These are phyloP conservation scores for Thecophora atra DNA, from an alignment of 2,888 invertebrate species.

Conservation along the genomic window DNA sequence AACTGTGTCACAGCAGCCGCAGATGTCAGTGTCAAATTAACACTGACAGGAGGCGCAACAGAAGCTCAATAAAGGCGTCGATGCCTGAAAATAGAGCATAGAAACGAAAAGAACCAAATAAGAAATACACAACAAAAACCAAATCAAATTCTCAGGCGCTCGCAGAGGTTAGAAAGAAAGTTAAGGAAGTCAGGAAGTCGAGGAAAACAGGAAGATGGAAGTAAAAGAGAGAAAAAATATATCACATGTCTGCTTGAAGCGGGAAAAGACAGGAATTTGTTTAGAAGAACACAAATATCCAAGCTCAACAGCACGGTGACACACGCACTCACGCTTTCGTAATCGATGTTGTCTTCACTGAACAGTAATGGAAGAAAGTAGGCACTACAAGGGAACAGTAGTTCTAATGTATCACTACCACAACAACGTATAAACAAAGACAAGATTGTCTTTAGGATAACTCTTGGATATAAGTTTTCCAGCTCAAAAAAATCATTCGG, in stretches of 20 bases:
- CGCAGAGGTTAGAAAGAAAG: constrained; percentile 46
- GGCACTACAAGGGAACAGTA: too few relatives aligned
- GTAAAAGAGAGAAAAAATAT: too few relatives aligned
- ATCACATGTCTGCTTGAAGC: neutral
- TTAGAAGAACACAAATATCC: neutral
- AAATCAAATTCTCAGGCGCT: constrained; percentile 35
- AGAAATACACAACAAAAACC: constrained; percentile 48
- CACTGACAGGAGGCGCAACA: constrained; percentile 50
- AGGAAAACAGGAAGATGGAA: too few relatives aligned
- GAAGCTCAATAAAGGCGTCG: neutral
- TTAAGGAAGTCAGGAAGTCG: constrained; percentile 35
- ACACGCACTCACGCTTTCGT: too few relatives aligned
- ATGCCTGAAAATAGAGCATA: constrained; percentile 22
- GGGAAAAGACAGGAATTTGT: neutral
- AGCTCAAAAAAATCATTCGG: too few relatives aligned
- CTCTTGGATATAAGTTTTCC: too few relatives aligned
- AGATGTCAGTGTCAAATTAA: constrained; percentile 53
- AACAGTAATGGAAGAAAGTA: too few relatives aligned
- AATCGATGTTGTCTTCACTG: too few relatives aligned
- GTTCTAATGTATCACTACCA: too few relatives aligned
- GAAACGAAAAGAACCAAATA: constrained; percentile 40
- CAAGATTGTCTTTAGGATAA: too few relatives aligned
- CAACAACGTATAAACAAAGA: too few relatives aligned
- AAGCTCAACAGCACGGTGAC: too few relatives aligned
- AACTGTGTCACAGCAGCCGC: constrained; percentile 38